Base-by-base conservation (phyloP, 2,888 invertebrate species). In the Syrista parreyssii region DNA sequence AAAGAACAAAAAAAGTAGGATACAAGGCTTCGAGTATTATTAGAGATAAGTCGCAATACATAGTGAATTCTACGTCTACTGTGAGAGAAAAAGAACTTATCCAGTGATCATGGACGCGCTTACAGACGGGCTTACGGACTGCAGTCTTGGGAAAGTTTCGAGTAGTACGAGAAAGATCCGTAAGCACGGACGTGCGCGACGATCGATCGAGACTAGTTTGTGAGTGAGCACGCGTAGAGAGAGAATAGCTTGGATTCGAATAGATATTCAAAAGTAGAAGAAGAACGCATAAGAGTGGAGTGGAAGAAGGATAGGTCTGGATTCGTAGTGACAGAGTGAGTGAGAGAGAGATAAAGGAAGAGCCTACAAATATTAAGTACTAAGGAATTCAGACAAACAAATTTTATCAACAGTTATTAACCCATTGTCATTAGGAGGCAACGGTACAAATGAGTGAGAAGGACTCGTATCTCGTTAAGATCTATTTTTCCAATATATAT, bases 81-180 rank as follows among this genome's bases (percentile, higher is more conserved):
- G 55, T 55, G 55, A 55, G 55, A 55, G 55, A 55, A 23, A 55
- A 23, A 55, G 23, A 55, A 55, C 55, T 55, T 55, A 55, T 55
- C 23, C 55, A 23, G 15, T 55, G 55, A 55, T 55, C 23, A 23
- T 12, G 55, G 55, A 40, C 40, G 40, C 40, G 40, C 40, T 40
- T 40, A 40, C 40, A 15, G 40, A 55, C 40, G 40, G 40, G 40
- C 40, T 55, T 55, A 55, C 55, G 55, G 55, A 23, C 23, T 55
- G 15, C 34, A 79, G 79, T 72, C 74, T 79, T 76, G 73, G 79
- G 71, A 76, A 79, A 55, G 33, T 74, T 68, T 75, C 76, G 73
- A 78, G 77, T 77, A 73, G 68, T 75, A 77, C 72, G 35, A 68
- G 80, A 75, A 81, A 82, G 76, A 76, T 75, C 76, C 79, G 76